phyloP scores from a whole-genome alignment of 1,140 invertebrate genomes.

The Agrilus planipennis region DNA sequence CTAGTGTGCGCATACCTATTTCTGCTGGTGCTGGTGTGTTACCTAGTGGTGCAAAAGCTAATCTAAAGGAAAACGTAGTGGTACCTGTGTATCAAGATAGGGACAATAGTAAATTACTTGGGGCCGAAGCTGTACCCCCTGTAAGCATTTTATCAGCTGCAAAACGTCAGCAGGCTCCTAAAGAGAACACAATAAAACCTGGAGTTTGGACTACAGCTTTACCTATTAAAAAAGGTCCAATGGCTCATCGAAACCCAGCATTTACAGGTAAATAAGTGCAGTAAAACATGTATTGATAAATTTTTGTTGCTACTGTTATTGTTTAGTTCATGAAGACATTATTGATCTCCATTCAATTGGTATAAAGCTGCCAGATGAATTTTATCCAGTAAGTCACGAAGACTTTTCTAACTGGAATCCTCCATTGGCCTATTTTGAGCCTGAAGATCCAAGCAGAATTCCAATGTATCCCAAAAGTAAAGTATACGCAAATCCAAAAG shows the following conservation, averaged over 20 bases:
- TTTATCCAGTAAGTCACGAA: conserved; percentile 41
- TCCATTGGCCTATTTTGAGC: conserved; percentile 44
- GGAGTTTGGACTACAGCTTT: conserved; percentile 47
- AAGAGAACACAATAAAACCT: conserved; percentile 48
- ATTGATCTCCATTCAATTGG: conserved; percentile 18
- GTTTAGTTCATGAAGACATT: conserved; percentile 47
- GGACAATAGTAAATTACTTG: conserved; percentile 14
- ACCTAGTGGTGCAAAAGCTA: neutral
- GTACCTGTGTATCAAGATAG: conserved; percentile 29
- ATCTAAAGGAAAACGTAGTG: conserved; percentile 12
- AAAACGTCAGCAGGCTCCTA: conserved; percentile 42
- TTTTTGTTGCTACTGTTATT: conserved; percentile 24
- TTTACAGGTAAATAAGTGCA: conserved; percentile 33
- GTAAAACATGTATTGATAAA: conserved; percentile 8
- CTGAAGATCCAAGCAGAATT: conserved; percentile 42
- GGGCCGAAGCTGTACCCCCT: conserved; percentile 19
- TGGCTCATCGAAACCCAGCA: conserved; percentile 13
- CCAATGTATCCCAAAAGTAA: conserved; percentile 44
- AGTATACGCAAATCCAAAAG: conserved; percentile 46
- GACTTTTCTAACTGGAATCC: conserved; percentile 39
- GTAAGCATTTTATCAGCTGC: conserved; percentile 43
- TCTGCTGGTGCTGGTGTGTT: conserved; percentile 18
- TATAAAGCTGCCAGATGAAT: conserved; percentile 33
- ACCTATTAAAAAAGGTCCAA: conserved; percentile 14
- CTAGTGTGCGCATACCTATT: conserved; percentile 35